Evolutionary conservation across 2,113 vertebrate genomes (phyloP).

Genomic region (Clarias magur): DNA sequence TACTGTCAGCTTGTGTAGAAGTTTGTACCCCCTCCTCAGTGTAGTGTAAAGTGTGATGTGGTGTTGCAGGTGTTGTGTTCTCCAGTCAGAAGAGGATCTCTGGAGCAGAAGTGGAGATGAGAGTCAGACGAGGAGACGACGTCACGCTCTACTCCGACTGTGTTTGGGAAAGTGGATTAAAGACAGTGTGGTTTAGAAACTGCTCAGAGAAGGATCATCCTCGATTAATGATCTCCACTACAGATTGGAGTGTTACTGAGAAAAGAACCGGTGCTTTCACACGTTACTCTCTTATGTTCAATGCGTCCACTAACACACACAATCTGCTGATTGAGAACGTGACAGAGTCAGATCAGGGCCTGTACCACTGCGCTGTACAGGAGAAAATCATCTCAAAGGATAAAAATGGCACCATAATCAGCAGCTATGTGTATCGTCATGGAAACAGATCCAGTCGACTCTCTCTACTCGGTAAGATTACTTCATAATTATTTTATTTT

Average conservation of each 20-base stretch:
- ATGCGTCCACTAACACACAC: neutral
- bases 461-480: slow-evolving; percentile 27
- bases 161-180: too few relatives aligned
- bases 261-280: rapidly evolving
- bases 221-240: neutral
- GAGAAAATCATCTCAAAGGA: neutral
- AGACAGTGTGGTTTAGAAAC: too few relatives aligned
- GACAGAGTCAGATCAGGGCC: slow-evolving; percentile 42
- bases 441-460: slow-evolving; percentile 24
- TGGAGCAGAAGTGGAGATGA: too few relatives aligned
- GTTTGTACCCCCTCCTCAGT: too few relatives aligned
- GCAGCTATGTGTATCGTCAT: neutral
- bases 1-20: too few relatives aligned
- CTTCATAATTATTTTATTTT: neutral
- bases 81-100: too few relatives aligned
- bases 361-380: slow-evolving; percentile 49
- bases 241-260: neutral
- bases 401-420: neutral
- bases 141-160: too few relatives aligned
- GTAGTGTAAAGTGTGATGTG: too few relatives aligned
- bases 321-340: slow-evolving; percentile 50
- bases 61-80: too few relatives aligned
- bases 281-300: slow-evolving; percentile 8
- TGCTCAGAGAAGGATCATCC: slow-evolving; percentile 26
- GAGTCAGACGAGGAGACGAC: too few relatives aligned